Base-by-base conservation (phyloP, 2,888 invertebrate species). In the Sarcophaga subvicina region DNA sequence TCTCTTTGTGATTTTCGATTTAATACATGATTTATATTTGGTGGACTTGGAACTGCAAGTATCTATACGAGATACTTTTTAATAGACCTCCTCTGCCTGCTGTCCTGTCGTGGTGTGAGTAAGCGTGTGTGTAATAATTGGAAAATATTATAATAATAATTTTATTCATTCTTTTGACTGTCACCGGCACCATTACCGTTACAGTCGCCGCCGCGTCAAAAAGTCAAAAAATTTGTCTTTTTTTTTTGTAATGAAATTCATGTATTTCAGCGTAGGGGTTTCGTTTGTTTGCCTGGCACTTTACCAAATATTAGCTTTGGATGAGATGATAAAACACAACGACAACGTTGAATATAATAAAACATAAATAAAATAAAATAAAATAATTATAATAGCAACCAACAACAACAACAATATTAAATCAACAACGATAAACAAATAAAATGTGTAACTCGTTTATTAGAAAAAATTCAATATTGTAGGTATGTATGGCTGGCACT, bases 241-340 rank as follows among this genome's bases (percentile, higher is more conserved):
- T 8, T 5, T 79, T 22, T 75, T 11, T 72, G 54, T 64, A 6
- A 37, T 37, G 37, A 37, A 37, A 37, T 37, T 37, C 37, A 37
- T 47, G 72, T 67, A 70, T 64, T 60, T 75, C 72, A 14, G 27
- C 45, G 49, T 17, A 75, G 45, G 45, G 62, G 37, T 73, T 37
- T 37, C 1, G 37, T 37, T 6, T 37, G 37, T 37, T 69, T 27
- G 25, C 75, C 70, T 85, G 87, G 85, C 87, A 85, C 69, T 77
- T 70, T 67, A 84, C 78, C 87, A 88, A 88, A 83, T 87, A 84
- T 73, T 83, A 59, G 27, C 60, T 6, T 10, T 37, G 22, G 45
- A 79, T 80, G 59, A 71, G 59, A 71, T 85, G 70, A 84, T 79
- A 81, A 80, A 73, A 77, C 37, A 80, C 10, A 37, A 63, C 78